A percentile compares a stretch with the other conserved stretches of the same genome.
phyloP scores from a whole-genome alignment of 2,797 vertebrate genomes.

The Onychomys arenicola region DNA sequence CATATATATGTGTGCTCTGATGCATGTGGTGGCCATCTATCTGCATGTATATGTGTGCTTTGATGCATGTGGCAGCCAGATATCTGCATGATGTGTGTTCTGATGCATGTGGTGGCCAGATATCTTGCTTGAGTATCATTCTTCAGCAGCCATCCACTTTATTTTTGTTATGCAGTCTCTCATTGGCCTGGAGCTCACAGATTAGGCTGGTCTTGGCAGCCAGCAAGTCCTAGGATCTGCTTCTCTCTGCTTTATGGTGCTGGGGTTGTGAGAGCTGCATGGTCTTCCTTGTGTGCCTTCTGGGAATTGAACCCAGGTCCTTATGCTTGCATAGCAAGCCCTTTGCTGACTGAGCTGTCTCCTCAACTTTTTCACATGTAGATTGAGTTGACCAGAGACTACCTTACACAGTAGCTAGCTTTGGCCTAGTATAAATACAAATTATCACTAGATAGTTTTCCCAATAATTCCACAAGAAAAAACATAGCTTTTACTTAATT shows the following conservation, averaged over 20 bases:
- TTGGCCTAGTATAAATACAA: slow-evolving; percentile 11
- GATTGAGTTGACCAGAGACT: slow-evolving; percentile 2
- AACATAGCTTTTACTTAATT: slow-evolving; percentile 29
- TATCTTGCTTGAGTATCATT: neutral
- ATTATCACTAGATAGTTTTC: slow-evolving; percentile 8
- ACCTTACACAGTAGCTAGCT: neutral
- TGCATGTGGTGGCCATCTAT: neutral
- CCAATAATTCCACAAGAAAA: slow-evolving; percentile 22
- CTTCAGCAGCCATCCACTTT: neutral
- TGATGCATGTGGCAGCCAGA: no score
- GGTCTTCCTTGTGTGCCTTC: neutral
- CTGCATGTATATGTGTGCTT: no score
- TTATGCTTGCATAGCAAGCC: neutral
- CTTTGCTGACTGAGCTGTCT: neutral
- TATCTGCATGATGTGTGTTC: neutral
- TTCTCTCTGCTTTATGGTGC: neutral
- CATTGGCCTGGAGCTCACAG: neutral
- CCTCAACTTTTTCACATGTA: neutral
- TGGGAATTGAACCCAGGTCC: neutral
- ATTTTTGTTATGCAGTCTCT: neutral
- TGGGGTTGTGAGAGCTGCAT: neutral
- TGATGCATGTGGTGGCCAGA: neutral
- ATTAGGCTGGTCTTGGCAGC: neutral
- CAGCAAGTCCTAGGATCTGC: neutral
- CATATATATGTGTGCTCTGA: neutral